Evolutionary conservation across 2,888 invertebrate genomes (phyloP).

Genomic region (Oxyteleia sp.): DNA sequence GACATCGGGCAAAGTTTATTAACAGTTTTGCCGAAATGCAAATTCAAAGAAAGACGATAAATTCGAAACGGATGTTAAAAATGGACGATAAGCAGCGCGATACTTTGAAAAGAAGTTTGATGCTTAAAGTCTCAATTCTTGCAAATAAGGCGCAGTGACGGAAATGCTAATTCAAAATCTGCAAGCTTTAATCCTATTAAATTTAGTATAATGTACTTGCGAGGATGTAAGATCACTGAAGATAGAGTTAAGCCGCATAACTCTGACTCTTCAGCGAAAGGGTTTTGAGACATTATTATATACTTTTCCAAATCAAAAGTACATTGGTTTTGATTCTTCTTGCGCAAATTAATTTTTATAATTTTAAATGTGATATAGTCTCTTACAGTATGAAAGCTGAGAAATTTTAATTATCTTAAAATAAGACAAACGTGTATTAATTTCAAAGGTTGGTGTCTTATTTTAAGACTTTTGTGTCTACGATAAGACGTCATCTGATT

Average conservation of each 20-base stretch:
- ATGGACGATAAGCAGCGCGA: constrained; percentile 55
- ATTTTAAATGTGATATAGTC: too few relatives aligned
- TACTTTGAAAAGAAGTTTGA: constrained; percentile 65
- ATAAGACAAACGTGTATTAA: too few relatives aligned
- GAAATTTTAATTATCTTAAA: too few relatives aligned
- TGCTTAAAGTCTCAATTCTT: constrained; percentile 67
- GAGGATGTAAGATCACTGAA: constrained; percentile 69
- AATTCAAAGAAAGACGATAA: constrained; percentile 35
- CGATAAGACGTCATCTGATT: too few relatives aligned
- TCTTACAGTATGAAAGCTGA: too few relatives aligned
- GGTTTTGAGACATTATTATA: constrained; percentile 64
- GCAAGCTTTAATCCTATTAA: constrained; percentile 73
- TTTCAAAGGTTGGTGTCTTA: too few relatives aligned
- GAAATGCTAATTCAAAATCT: constrained; percentile 75
- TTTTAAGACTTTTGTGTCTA: too few relatives aligned
- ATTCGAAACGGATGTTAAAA: constrained; percentile 45
- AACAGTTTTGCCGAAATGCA: constrained; percentile 22
- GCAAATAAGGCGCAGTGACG: constrained; percentile 67
- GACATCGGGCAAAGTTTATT: neutral
- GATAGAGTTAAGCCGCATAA: constrained; percentile 72
- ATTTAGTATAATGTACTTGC: constrained; percentile 71
- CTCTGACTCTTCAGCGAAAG: constrained; percentile 67
- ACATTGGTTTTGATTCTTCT: too few relatives aligned
- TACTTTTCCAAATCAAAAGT: too few relatives aligned
- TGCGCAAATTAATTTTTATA: too few relatives aligned